Conservation (phyloP, 2,113 vertebrate species). For the Calyptomena viridis region DNA sequence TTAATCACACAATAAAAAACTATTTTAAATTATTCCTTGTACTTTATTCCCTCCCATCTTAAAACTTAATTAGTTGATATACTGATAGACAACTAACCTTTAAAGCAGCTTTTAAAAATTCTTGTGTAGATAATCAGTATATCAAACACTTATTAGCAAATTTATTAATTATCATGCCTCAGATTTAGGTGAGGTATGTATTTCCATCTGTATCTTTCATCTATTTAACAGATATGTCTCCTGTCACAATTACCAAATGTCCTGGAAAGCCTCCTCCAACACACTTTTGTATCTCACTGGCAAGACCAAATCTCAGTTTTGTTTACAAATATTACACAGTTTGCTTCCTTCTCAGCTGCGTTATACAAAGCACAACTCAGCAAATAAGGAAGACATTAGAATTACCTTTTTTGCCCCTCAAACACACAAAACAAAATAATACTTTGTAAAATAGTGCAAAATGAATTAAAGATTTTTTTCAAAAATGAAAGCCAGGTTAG, state of each 20-base stretch:
- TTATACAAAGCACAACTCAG: not conserved
- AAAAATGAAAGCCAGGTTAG: not conserved
- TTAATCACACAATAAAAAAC: not conserved
- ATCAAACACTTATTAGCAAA: not conserved
- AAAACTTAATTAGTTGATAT: not conserved
- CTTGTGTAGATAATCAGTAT: not conserved
- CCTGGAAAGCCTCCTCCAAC: not conserved
- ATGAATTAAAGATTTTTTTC: not conserved
- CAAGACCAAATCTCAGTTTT: not conserved
- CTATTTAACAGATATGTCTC: not conserved
- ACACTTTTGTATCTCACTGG: not conserved
- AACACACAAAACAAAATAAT: not conserved
- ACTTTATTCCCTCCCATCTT: not conserved
- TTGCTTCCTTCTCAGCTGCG: not conserved
- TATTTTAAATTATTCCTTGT: not conserved
- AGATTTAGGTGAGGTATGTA: not conserved
- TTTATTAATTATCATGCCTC: not conserved
- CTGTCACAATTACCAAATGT: not conserved
- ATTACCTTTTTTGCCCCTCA: fast-evolving
- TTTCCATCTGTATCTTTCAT: not conserved
- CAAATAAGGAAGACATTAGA: not conserved
- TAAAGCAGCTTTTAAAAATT: not conserved
- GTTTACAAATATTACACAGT: not conserved
- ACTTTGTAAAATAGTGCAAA: not conserved
- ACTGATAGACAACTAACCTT: not conserved